These are phyloP conservation scores for Percina caprodes DNA, from an alignment of 2,113 vertebrate species.

Conservation along the genomic window DNA sequence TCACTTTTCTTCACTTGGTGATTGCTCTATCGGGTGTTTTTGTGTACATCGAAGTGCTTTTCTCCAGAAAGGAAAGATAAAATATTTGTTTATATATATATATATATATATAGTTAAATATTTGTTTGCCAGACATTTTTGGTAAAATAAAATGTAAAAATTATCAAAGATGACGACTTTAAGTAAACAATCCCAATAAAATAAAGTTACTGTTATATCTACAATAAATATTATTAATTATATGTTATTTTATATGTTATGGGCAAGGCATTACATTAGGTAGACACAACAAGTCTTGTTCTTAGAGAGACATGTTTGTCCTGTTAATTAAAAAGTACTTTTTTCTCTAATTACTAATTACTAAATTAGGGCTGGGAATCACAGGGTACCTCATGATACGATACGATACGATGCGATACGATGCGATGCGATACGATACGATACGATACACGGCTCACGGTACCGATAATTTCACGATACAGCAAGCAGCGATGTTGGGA, in stretches of 20 bases:
- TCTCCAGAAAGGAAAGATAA: background rate
- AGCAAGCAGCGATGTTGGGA: too few relatives aligned
- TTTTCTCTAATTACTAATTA: too few relatives aligned
- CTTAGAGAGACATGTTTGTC: background rate
- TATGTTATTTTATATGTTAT: background rate
- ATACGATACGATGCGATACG: too few relatives aligned
- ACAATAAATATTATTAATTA: background rate
- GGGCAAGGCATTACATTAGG: background rate
- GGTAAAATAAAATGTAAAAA: too few relatives aligned
- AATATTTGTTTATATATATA: background rate
- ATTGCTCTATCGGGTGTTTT: background rate
- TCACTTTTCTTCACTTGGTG: background rate
- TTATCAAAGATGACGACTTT: background rate
- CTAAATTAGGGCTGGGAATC: too few relatives aligned
- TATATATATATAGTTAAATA: too few relatives aligned
- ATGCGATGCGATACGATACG: too few relatives aligned
- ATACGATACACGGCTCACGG: too few relatives aligned
- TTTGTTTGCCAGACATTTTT: too few relatives aligned
- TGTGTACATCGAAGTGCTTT: background rate
- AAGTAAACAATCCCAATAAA: background rate
- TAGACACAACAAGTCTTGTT: background rate
- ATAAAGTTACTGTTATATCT: background rate
- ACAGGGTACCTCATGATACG: too few relatives aligned
- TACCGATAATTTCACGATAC: too few relatives aligned
- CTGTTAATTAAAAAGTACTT: too few relatives aligned